These are phyloP conservation scores for Drosophila barbarae DNA, from an alignment of 2,888 invertebrate genomes.

Conservation along the genomic window DNA sequence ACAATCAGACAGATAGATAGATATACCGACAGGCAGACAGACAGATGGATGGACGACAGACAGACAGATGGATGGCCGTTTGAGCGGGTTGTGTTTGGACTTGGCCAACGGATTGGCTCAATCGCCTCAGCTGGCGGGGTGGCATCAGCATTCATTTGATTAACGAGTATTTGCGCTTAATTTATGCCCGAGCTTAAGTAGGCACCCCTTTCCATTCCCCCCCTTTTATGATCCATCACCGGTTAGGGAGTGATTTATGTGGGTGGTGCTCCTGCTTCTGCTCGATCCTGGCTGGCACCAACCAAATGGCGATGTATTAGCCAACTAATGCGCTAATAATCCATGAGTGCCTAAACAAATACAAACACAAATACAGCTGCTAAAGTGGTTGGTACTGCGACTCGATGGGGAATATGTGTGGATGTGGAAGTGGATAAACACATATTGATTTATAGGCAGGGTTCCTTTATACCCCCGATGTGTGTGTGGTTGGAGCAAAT, in stretches of 20 bases:
- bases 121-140: slow-evolving; percentile 18
- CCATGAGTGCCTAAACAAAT: slow-evolving; percentile 67
- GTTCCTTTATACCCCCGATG: slow-evolving; percentile 14
- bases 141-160: slow-evolving; percentile 67
- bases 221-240: slow-evolving; percentile 64
- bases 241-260: slow-evolving; percentile 34
- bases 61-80: slow-evolving; percentile 22
- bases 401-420: slow-evolving; percentile 10
- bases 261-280: slow-evolving; percentile 5
- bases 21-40: slow-evolving; percentile 3
- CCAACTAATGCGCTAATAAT: slow-evolving; percentile 72
- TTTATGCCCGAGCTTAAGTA: slow-evolving; percentile 62
- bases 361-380: slow-evolving; percentile 48
- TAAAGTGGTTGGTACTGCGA: slow-evolving; percentile 15
- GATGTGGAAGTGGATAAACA: slow-evolving; percentile 18
- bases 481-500: slow-evolving; percentile 33
- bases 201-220: slow-evolving; percentile 19
- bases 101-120: slow-evolving; percentile 1
- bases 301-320: slow-evolving; percentile 50
- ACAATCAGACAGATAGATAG: slow-evolving; percentile 14
- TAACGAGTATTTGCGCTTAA: slow-evolving; percentile 71
- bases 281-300: slow-evolving; percentile 1
- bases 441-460: slow-evolving; percentile 65
- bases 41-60: slow-evolving; percentile 17
- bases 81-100: slow-evolving; percentile 1